phyloP scores from a whole-genome alignment of 1,140 invertebrate genomes.

The Dendrolimus punctatus region DNA sequence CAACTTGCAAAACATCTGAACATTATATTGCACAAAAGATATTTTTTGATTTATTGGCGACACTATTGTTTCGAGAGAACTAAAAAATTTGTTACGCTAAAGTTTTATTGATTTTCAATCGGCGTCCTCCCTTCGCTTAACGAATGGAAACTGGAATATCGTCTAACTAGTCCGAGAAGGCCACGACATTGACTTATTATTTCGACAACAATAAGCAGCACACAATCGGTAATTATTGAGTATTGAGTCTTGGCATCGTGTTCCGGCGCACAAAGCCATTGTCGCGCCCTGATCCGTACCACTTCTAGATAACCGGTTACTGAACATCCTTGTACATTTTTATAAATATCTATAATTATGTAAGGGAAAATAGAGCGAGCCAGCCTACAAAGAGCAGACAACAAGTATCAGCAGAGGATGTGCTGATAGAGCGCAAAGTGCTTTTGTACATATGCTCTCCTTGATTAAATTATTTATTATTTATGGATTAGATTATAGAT shows the following conservation, averaged over 20 bases:
- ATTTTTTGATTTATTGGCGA: conserved; percentile 59
- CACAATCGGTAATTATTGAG: conserved; percentile 58
- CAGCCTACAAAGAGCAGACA: conserved; percentile 16
- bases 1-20: conserved; percentile 41
- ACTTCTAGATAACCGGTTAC: conserved; percentile 35
- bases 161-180: conserved; percentile 30
- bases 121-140: conserved; percentile 32
- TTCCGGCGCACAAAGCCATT: conserved; percentile 31
- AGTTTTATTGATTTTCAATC: conserved; percentile 39
- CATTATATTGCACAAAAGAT: conserved; percentile 54
- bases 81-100: conserved; percentile 34
- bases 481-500: conserved; percentile 55
- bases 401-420: conserved; percentile 12
- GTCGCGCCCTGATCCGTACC: conserved; percentile 36
- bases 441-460: conserved; percentile 62
- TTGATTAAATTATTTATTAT: conserved; percentile 64
- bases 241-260: conserved; percentile 31
- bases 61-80: conserved; percentile 35
- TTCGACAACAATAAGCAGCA: conserved; percentile 51
- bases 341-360: not conserved
- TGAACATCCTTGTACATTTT: conserved; percentile 40
- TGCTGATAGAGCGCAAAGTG: conserved; percentile 38
- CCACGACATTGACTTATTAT: conserved; percentile 59
- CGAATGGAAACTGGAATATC: conserved; percentile 42
- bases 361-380: conserved; percentile 12